These are phyloP conservation scores for Piprites chloris DNA, from an alignment of 2,113 vertebrate genomes.

Conservation along the genomic window DNA sequence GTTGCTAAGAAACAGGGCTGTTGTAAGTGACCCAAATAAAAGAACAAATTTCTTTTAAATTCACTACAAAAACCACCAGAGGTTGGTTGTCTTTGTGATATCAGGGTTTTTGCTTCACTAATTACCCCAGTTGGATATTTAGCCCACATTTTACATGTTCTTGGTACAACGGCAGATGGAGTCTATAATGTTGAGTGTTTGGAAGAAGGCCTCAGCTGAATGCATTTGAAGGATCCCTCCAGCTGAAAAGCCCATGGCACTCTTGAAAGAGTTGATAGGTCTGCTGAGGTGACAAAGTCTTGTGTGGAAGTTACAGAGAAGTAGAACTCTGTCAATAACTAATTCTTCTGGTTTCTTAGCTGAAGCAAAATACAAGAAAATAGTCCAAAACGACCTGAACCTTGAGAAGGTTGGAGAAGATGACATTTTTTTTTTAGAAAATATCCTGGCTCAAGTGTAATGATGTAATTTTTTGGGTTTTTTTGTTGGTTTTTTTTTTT, in stretches of 20 bases:
- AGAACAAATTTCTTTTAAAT: neutral
- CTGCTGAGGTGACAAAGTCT: neutral
- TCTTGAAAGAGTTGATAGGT: neutral
- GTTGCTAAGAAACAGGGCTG: conserved; percentile 52
- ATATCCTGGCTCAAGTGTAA: neutral
- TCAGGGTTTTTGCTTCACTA: neutral
- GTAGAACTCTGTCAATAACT: neutral
- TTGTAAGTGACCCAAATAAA: neutral
- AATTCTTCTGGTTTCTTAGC: neutral
- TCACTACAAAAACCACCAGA: neutral
- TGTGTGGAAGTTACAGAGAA: neutral
- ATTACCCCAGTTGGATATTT: neutral
- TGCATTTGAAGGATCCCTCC: neutral
- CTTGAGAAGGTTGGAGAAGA: neutral
- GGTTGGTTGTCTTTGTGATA: neutral
- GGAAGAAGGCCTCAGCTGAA: neutral
- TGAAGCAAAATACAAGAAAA: neutral
- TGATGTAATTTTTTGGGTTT: neutral
- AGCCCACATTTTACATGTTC: neutral
- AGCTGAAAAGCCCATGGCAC: neutral
- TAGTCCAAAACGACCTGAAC: neutral
- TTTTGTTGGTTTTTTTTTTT: too few species aligned
- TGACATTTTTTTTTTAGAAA: too few species aligned
- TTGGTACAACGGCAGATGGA: neutral
- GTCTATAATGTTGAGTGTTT: neutral